Percentiles rank a stretch among this genome's conserved stretches.
These are phyloP conservation scores for Taenaris catops DNA, from an alignment of 2,888 invertebrate species.

Conservation along the genomic window DNA sequence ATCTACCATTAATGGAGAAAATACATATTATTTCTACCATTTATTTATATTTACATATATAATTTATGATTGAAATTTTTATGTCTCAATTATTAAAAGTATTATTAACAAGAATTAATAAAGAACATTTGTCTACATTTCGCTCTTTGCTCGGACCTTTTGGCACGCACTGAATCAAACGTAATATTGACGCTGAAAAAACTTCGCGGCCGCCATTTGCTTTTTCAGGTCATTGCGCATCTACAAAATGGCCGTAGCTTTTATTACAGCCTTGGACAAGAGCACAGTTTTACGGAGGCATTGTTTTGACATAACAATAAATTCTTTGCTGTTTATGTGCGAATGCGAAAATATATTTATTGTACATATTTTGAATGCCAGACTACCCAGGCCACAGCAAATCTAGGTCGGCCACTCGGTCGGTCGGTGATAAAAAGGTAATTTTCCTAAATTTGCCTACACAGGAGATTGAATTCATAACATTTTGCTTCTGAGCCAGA, in stretches of 20 bases:
- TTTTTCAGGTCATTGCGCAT: constrained; percentile 25
- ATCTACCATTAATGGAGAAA: too few relatives aligned
- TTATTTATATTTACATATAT: too few relatives aligned
- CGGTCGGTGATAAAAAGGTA: too few relatives aligned
- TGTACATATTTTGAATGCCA: too few relatives aligned
- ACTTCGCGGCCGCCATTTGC: constrained; percentile 20
- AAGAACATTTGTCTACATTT: constrained; percentile 8
- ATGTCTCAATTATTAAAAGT: background rate
- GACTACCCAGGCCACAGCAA: too few relatives aligned
- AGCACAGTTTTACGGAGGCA: constrained; percentile 12
- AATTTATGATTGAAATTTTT: too few relatives aligned
- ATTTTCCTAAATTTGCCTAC: too few relatives aligned
- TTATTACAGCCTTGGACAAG: constrained; percentile 19
- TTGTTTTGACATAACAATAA: constrained; percentile 9
- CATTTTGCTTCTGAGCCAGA: too few relatives aligned
- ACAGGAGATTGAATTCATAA: too few relatives aligned
- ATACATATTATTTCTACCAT: too few relatives aligned
- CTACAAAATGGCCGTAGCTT: constrained; percentile 23
- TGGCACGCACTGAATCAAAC: constrained; percentile 23
- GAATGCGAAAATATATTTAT: too few relatives aligned
- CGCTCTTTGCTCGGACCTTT: constrained; percentile 9
- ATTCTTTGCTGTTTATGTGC: background rate
- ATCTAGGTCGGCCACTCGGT: too few relatives aligned
- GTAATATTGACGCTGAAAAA: constrained; percentile 22
- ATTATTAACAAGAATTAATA: constrained; percentile 6